These are phyloP conservation scores for Bombus balteatus DNA, from an alignment of 1,140 invertebrate genomes.

Conservation along the genomic window DNA sequence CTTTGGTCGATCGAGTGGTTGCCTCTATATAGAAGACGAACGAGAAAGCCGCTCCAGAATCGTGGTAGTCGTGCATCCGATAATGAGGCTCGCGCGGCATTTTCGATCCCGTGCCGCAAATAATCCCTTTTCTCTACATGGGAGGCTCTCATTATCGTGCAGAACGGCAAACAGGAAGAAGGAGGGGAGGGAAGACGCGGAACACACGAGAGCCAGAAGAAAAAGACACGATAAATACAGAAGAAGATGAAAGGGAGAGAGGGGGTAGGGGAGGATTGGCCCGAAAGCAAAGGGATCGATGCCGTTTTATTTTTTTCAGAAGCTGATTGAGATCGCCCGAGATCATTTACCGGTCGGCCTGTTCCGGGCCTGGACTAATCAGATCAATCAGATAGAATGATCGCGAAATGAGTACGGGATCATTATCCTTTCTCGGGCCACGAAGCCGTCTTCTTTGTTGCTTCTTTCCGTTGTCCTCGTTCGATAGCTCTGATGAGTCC, in stretches of 20 bases:
- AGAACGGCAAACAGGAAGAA: constrained; percentile 38
- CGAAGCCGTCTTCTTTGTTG: constrained; percentile 6
- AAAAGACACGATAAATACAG: constrained; percentile 27
- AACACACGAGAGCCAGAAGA: constrained; percentile 34
- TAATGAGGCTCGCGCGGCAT: constrained; percentile 69
- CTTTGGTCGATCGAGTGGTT: constrained; percentile 5
- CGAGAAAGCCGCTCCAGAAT: constrained; percentile 67
- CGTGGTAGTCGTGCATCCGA: constrained; percentile 73
- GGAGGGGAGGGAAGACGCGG: constrained; percentile 22
- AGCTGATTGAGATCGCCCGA: constrained; percentile 81
- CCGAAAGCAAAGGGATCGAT: constrained; percentile 35
- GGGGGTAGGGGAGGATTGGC: background rate
- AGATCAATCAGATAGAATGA: constrained; percentile 81
- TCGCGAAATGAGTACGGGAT: constrained; percentile 75
- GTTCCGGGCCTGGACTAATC: constrained; percentile 77
- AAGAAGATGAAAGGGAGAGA: background rate
- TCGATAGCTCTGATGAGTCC: constrained; percentile 41
- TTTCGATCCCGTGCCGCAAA: constrained; percentile 75
- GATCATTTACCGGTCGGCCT: constrained; percentile 80
- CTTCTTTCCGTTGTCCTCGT: background rate
- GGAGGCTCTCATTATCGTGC: constrained; percentile 77
- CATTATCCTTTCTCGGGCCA: constrained; percentile 71
- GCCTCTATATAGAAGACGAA: constrained; percentile 3
- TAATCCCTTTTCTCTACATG: constrained; percentile 77
- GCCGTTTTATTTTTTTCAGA: constrained; percentile 80